Conservation (phyloP, 1,140 invertebrate genomes). For the Aphis gossypii region DNA sequence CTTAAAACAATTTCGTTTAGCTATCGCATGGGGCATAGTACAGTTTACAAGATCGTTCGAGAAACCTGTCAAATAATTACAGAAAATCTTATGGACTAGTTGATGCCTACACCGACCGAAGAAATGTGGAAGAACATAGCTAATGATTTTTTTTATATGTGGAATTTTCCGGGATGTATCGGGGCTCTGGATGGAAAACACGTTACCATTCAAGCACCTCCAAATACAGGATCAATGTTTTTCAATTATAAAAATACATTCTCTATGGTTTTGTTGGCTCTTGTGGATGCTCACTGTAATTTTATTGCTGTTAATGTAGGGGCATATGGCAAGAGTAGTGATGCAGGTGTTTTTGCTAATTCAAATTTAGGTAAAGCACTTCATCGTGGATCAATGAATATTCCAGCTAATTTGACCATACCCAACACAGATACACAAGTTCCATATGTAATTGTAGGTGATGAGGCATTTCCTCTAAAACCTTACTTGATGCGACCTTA, state of each 20-base stretch:
- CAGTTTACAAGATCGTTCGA: background rate
- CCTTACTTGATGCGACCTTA: background rate
- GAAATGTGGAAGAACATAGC: constrained; percentile 31
- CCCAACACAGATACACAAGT: constrained; percentile 57
- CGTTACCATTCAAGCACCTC: constrained; percentile 60
- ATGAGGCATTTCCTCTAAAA: constrained; percentile 64
- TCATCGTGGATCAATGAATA: background rate
- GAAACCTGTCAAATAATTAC: no score
- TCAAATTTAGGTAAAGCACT: constrained; percentile 57
- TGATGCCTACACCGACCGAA: no score
- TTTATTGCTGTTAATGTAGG: constrained; percentile 66
- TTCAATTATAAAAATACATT: no score
- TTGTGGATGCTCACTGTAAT: constrained; percentile 63
- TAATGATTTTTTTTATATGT: no score
- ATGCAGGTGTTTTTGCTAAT: constrained; percentile 61
- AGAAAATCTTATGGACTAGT: no score
- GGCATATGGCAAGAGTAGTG: constrained; percentile 64
- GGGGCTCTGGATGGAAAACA: no score
- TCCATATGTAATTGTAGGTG: constrained; percentile 63
- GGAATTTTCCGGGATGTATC: no score
- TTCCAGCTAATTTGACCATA: constrained; percentile 10
- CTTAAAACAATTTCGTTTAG: constrained; percentile 59
- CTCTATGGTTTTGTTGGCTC: no score
- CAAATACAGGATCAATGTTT: no score
- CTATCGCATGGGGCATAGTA: constrained; percentile 57